Conservation (phyloP, 2,797 vertebrate species). For the Poeciliopsis paucimaculata region DNA sequence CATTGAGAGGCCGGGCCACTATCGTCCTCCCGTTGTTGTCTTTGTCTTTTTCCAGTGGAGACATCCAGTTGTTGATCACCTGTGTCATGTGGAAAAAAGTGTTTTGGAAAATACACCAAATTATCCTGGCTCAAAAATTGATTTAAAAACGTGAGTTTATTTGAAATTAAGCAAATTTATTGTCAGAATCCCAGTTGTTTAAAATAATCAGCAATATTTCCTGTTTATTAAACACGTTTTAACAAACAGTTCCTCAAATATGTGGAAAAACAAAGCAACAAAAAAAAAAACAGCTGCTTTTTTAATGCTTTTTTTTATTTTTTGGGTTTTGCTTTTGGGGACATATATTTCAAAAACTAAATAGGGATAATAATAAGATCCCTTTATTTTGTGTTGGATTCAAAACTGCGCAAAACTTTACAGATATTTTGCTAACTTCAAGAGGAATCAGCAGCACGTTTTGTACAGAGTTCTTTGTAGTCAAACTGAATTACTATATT, state of each 20-base stretch:
- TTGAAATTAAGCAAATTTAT: too few species aligned
- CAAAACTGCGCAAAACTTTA: background rate
- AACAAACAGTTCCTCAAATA: background rate
- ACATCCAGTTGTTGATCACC: too few species aligned
- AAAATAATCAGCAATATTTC: background rate
- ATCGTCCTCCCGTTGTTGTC: too few species aligned
- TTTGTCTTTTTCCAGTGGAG: too few species aligned
- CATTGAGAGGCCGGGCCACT: too few species aligned
- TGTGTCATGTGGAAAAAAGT: too few species aligned
- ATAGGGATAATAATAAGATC: background rate
- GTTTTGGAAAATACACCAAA: too few species aligned
- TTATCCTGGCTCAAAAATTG: too few species aligned
- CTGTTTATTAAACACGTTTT: background rate
- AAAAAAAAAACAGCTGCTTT: background rate
- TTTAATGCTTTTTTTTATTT: background rate
- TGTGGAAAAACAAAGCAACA: background rate
- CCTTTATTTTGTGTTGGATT: background rate
- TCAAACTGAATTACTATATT: background rate
- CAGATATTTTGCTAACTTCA: too few species aligned
- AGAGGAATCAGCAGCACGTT: background rate
- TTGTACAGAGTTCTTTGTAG: background rate
- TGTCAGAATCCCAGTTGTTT: too few species aligned
- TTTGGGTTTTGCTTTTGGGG: background rate
- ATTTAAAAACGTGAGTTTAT: too few species aligned
- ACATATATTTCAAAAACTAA: background rate